phyloP scores from a whole-genome alignment of 1,140 invertebrate genomes.

The Drosophila cardini region DNA sequence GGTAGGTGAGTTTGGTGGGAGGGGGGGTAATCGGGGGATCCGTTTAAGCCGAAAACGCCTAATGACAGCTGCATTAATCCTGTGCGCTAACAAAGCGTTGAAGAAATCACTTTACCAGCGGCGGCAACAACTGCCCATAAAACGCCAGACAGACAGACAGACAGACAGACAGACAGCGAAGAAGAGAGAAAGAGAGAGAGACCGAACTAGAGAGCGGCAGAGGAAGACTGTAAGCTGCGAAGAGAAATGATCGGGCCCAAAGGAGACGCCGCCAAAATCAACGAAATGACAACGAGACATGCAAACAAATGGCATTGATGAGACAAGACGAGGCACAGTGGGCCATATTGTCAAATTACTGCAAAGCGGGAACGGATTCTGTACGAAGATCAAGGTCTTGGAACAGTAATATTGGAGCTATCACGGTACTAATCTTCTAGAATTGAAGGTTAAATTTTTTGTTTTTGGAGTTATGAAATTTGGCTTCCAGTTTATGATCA shows the following conservation, averaged over 20 bases:
- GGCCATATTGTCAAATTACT: too few species aligned
- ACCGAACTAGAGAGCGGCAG: constrained; percentile 26
- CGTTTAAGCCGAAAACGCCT: constrained; percentile 80
- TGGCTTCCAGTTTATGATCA: too few species aligned
- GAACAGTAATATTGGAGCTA: too few species aligned
- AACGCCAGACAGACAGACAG: constrained; percentile 32
- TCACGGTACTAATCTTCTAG: too few species aligned
- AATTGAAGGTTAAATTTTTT: too few species aligned
- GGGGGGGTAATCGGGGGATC: constrained; percentile 31
- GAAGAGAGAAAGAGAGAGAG: too few species aligned
- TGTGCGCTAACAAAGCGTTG: constrained; percentile 84
- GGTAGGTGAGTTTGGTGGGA: not conserved
- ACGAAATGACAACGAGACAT: constrained; percentile 80
- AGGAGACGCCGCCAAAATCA: constrained; percentile 50
- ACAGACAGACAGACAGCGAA: not conserved
- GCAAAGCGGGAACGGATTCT: too few species aligned
- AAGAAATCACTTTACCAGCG: constrained; percentile 84
- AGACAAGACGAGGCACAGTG: not conserved
- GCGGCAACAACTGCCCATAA: constrained; percentile 64
- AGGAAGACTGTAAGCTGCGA: not conserved
- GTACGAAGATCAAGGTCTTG: too few species aligned
- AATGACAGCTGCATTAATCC: constrained; percentile 83
- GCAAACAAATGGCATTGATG: constrained; percentile 75
- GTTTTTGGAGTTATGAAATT: too few species aligned
- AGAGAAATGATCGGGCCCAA: constrained; percentile 24